A percentile compares a stretch with the other conserved stretches of the same genome.
These are phyloP conservation scores for Megalops atlanticus DNA, from an alignment of 2,113 vertebrate species.

Conservation along the genomic window DNA sequence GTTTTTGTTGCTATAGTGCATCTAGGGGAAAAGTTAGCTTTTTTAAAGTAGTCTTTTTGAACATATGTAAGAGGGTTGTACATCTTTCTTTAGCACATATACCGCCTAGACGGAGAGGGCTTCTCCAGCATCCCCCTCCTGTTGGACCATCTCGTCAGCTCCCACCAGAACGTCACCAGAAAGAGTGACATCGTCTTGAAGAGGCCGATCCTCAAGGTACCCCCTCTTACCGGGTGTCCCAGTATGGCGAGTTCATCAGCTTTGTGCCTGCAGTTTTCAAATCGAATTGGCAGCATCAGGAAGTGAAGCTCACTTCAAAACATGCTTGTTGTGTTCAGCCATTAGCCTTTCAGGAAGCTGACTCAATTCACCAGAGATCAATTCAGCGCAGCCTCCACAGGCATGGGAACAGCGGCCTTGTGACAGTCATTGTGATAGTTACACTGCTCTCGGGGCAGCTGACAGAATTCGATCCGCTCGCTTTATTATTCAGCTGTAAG, in stretches of 20 bases:
- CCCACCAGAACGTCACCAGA: constrained; percentile 82
- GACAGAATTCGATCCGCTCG: neutral
- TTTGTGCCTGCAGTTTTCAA: neutral
- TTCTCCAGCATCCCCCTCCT: constrained; percentile 85
- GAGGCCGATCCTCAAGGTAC: constrained; percentile 81
- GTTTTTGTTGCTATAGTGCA: too few relatives aligned
- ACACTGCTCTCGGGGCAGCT: neutral
- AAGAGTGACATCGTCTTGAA: constrained; percentile 76
- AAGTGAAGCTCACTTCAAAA: neutral
- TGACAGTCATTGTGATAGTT: neutral
- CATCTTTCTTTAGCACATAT: constrained; percentile 75
- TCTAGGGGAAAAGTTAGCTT: too few relatives aligned
- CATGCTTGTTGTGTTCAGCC: neutral
- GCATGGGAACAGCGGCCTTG: neutral
- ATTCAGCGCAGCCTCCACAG: neutral
- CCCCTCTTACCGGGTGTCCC: neutral
- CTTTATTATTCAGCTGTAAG: neutral
- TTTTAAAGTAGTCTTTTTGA: too few relatives aligned
- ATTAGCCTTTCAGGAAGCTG: neutral
- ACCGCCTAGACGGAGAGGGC: constrained; percentile 87
- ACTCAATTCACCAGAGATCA: neutral
- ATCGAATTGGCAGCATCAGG: neutral
- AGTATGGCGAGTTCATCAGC: neutral
- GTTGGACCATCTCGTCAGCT: constrained; percentile 76
- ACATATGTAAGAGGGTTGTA: neutral